phyloP scores from a whole-genome alignment of 2,113 vertebrate species.

The Aythya baeri region DNA sequence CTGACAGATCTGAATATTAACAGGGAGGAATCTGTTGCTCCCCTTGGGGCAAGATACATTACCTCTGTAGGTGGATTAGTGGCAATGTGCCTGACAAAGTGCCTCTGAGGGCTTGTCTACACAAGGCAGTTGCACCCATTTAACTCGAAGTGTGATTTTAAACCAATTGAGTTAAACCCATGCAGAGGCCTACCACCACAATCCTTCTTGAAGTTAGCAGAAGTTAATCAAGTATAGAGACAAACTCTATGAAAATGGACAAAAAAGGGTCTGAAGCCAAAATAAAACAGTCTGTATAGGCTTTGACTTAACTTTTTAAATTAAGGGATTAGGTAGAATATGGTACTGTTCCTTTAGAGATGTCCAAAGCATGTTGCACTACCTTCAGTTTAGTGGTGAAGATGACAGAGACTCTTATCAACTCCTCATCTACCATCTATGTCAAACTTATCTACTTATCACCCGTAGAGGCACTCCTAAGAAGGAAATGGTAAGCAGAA shows the following conservation, averaged over 20 bases:
- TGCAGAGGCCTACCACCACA: background rate
- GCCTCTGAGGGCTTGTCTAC: background rate
- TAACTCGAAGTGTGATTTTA: conserved; percentile 5
- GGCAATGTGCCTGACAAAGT: conserved; percentile 36
- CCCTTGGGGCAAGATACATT: background rate
- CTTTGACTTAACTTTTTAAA: background rate
- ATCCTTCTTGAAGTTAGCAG: background rate
- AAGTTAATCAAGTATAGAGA: background rate
- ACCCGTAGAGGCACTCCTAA: background rate
- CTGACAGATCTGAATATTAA: conserved; percentile 21
- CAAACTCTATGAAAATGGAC: background rate
- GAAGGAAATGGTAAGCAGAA: background rate
- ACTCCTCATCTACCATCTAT: background rate
- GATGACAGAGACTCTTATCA: background rate
- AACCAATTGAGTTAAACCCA: background rate
- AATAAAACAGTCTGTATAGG: background rate
- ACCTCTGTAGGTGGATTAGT: background rate
- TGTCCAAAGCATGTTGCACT: background rate
- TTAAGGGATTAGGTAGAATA: background rate
- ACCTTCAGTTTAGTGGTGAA: background rate
- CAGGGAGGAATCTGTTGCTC: conserved; percentile 3
- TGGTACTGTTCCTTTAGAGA: background rate
- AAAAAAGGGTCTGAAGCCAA: background rate
- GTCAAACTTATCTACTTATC: background rate
- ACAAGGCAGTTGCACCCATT: background rate